These are phyloP conservation scores for Garrulus glandarius DNA, from an alignment of 2,797 vertebrate species.

Conservation along the genomic window DNA sequence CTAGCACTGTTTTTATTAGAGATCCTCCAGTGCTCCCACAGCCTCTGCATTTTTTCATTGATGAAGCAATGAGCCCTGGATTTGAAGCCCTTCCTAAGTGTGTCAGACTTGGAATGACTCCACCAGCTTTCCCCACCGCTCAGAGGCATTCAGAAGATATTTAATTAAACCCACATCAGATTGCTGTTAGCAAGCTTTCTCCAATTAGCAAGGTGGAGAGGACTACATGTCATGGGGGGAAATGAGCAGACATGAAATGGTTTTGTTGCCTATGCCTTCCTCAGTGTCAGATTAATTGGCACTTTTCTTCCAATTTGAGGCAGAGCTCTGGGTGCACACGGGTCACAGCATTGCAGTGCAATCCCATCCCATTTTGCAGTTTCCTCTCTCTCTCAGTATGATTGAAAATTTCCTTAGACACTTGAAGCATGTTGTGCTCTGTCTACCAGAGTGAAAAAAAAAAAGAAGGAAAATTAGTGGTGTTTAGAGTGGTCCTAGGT, in stretches of 20 bases:
- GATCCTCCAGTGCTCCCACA: background rate
- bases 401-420: conserved; percentile 19
- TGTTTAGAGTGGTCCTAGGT: background rate
- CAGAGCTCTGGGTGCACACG: background rate
- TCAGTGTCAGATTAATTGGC: conserved; percentile 43
- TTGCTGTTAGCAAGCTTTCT: conserved; percentile 23
- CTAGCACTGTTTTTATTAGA: background rate
- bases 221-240: background rate
- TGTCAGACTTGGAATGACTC: conserved; percentile 3
- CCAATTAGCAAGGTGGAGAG: conserved; percentile 38
- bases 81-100: background rate
- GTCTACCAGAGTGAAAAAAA: background rate
- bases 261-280: background rate
- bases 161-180: conserved; percentile 49
- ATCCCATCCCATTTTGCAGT: conserved; percentile 18
- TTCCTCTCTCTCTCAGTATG: background rate
- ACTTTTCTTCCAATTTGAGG: conserved; percentile 42
- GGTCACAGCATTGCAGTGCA: background rate
- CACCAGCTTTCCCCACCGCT: background rate
- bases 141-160: conserved; percentile 25
- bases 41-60: background rate
- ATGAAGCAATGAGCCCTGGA: background rate
- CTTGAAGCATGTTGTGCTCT: background rate
- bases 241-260: background rate
- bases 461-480: background rate